Conservation (phyloP, 1,140 invertebrate genomes). For the Drosophila melanica region DNA sequence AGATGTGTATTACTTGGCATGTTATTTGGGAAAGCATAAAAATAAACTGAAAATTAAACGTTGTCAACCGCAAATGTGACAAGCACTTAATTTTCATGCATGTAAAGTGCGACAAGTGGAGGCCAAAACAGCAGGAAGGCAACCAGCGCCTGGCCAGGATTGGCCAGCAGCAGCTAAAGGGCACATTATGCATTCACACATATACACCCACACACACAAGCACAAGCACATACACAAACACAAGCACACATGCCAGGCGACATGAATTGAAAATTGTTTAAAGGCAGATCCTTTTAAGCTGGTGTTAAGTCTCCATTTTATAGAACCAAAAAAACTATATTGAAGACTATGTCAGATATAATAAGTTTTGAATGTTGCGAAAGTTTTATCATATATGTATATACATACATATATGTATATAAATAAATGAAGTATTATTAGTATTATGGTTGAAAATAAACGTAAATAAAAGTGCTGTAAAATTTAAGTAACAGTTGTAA, state of each 20-base stretch:
- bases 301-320: too few relatives aligned
- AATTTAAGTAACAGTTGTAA: too few relatives aligned
- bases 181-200: background rate
- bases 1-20: slow-evolving; percentile 28
- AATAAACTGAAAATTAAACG: slow-evolving; percentile 71
- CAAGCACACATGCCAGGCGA: background rate
- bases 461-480: too few relatives aligned
- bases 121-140: slow-evolving; percentile 38
- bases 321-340: too few relatives aligned
- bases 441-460: too few relatives aligned
- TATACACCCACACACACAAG: background rate
- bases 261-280: background rate
- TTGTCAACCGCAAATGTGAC: slow-evolving; percentile 76
- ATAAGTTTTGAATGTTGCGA: too few relatives aligned
- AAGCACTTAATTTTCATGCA: slow-evolving; percentile 77
- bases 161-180: slow-evolving; percentile 29
- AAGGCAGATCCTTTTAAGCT: too few relatives aligned
- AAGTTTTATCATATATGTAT: background rate
- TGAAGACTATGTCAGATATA: too few relatives aligned
- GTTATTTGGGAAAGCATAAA: slow-evolving; percentile 56
- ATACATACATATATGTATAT: too few relatives aligned
- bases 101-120: slow-evolving; percentile 67
- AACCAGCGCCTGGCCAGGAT: slow-evolving; percentile 32
- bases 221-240: background rate
- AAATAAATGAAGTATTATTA: too few relatives aligned